Conservation (phyloP, 2,888 invertebrate genomes). For the Barypeithes pellucidus region DNA sequence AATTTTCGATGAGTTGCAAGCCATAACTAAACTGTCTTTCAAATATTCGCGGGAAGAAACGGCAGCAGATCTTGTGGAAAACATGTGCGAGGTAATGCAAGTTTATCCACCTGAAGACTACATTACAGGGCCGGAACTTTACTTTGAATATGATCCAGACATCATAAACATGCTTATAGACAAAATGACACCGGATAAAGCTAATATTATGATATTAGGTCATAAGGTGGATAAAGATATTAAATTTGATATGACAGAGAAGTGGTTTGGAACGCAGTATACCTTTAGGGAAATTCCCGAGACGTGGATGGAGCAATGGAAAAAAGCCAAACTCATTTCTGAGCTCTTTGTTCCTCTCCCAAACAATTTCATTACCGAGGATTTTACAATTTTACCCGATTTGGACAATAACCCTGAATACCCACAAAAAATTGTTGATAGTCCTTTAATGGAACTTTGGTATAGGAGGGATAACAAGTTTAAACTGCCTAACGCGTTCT, state of each 20-base stretch:
- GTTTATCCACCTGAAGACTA: slow-evolving; percentile 85
- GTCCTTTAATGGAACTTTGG: slow-evolving; percentile 82
- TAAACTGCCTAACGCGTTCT: slow-evolving; percentile 83
- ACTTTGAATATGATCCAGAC: slow-evolving; percentile 84
- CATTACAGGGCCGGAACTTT: slow-evolving; percentile 83
- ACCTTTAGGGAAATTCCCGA: slow-evolving; percentile 76
- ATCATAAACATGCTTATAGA: slow-evolving; percentile 76
- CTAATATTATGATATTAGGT: slow-evolving; percentile 82
- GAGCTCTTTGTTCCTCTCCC: slow-evolving; percentile 81
- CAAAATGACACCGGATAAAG: slow-evolving; percentile 77
- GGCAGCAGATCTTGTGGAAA: slow-evolving; percentile 85
- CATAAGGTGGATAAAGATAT: slow-evolving; percentile 73
- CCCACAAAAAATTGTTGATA: slow-evolving; percentile 76
- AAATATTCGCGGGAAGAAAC: slow-evolving; percentile 81
- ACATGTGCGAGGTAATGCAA: slow-evolving; percentile 85
- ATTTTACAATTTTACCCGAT: slow-evolving; percentile 77
- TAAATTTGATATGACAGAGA: slow-evolving; percentile 79
- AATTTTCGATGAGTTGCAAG: slow-evolving; percentile 82
- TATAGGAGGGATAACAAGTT: slow-evolving; percentile 89
- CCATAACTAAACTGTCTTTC: slow-evolving; percentile 83
- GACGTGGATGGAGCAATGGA: slow-evolving; percentile 79
- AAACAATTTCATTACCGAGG: slow-evolving; percentile 82
- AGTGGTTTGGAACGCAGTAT: slow-evolving; percentile 90
- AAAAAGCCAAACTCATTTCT: slow-evolving; percentile 72
- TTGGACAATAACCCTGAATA: slow-evolving; percentile 67